A percentile compares a stretch with the other conserved stretches of the same genome.
Conservation (phyloP, 2,113 vertebrate species). For the Himantopus leucocephalus region DNA sequence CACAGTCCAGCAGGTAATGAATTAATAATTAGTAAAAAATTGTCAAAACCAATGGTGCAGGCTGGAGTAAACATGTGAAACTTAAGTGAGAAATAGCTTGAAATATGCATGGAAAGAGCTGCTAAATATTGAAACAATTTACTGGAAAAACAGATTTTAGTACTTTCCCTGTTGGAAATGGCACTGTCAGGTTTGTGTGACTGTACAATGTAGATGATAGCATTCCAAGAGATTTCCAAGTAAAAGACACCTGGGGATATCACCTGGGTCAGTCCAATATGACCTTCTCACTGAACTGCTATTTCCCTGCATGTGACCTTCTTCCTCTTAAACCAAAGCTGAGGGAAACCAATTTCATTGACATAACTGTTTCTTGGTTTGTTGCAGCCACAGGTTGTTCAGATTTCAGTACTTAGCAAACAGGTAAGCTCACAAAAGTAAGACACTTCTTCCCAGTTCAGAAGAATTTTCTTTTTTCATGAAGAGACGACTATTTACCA, state of each 20-base stretch:
- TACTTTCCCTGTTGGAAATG: neutral
- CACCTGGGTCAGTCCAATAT: accelerated
- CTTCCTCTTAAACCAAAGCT: neutral
- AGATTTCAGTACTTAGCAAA: neutral
- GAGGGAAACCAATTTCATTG: neutral
- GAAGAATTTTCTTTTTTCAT: neutral
- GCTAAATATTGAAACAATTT: neutral
- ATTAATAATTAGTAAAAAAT: neutral
- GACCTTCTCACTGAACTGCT: neutral
- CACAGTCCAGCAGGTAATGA: neutral
- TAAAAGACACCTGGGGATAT: neutral
- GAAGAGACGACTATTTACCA: neutral
- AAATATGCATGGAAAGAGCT: neutral
- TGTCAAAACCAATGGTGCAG: neutral
- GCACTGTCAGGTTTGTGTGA: neutral
- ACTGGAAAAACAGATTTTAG: neutral
- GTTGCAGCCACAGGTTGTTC: neutral
- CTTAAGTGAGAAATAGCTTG: neutral
- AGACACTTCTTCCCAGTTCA: neutral
- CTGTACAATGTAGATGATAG: accelerated
- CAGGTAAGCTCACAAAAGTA: neutral
- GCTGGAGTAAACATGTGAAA: neutral
- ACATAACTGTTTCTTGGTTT: neutral
- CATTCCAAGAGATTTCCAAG: neutral
- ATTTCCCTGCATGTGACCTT: neutral